Base-by-base conservation (phyloP, 1,140 invertebrate species). In the Hyles euphorbiae region DNA sequence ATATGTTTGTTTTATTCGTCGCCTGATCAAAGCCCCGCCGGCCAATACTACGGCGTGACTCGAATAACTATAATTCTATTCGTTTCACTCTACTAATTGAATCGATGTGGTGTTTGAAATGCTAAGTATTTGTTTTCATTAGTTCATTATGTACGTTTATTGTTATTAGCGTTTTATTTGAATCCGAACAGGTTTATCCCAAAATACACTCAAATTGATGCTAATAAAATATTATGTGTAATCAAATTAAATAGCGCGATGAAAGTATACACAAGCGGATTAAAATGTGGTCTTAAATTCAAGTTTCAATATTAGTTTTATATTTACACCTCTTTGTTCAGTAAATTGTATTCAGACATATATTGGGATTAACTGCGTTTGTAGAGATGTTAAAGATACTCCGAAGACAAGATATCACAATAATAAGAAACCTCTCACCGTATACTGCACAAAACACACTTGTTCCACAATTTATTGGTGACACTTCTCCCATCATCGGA, bases 101-200 rank as follows among this genome's bases (percentile, higher is more conserved):
- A 73, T 62, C 56, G 64, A 72, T 67, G 63, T 56, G 45, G 58
- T 61, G 66, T 64, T 61, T 60, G 46, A 11, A 58, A 65, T 59
- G 53, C 46, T 59, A 59, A 56, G 57, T 66, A 75, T 72, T 75
- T 68, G 58, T 70, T 70, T 65, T 66, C 64, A 70, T 68, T 68
- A 67, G 65, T 65, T 63, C 54, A 57, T 60, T 9, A 47, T 53
- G 44, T 46, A 63, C 53, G 54, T 58, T 50, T 46, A 58, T 58
- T 36, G 22, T 43, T 61, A 53, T 65, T 60, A 58, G 46, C 47
- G 56, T 53, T 58, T 58, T 57, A 54, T 63, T 48, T 48, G n/a
- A n/a, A 11, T 48, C 3, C 11, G 9, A 48, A 12, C 11, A 48
- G 36, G 36, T 40, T 0, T 22, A 22, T 22, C 2, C 22, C 22